Percentiles rank a stretch among this genome's conserved stretches.
Evolutionary conservation across 2,888 invertebrate genomes (phyloP).

Genomic region (Dicroscelio sp.): DNA sequence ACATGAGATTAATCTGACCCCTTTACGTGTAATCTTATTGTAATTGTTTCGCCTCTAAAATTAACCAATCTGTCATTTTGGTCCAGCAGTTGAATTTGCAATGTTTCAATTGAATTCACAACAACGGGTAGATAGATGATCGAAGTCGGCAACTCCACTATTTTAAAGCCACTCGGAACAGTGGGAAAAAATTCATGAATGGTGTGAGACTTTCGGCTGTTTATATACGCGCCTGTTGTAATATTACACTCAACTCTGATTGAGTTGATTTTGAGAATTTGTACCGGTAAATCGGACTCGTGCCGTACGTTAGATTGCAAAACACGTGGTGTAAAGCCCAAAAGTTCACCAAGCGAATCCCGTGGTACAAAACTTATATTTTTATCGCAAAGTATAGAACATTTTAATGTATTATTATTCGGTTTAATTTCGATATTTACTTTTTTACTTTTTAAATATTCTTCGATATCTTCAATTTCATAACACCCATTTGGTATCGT

Average conservation of each 20-base stretch:
- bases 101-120: slow-evolving; percentile 73
- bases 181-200: slow-evolving; percentile 66
- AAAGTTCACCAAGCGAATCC: too few relatives aligned
- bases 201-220: slow-evolving; percentile 31
- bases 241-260: slow-evolving; percentile 71
- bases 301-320: too few relatives aligned
- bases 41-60: slow-evolving; percentile 82
- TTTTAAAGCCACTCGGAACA: slow-evolving; percentile 87
- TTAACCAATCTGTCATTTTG: slow-evolving; percentile 80
- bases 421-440: too few relatives aligned
- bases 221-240: slow-evolving; percentile 54
- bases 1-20: too few relatives aligned
- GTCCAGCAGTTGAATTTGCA: slow-evolving; percentile 82
- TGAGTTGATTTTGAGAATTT: slow-evolving; percentile 49
- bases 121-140: slow-evolving; percentile 83
- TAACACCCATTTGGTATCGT: too few relatives aligned
- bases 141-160: slow-evolving; percentile 85
- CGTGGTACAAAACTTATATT: too few relatives aligned
- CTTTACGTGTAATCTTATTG: slow-evolving; percentile 80
- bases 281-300: slow-evolving; percentile 47
- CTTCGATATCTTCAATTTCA: too few relatives aligned
- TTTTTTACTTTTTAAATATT: too few relatives aligned
- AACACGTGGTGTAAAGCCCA: too few relatives aligned
- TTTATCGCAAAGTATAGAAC: too few relatives aligned
- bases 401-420: too few relatives aligned